Base-by-base conservation (phyloP, 2,797 vertebrate species). In the Sebastes reedi region DNA sequence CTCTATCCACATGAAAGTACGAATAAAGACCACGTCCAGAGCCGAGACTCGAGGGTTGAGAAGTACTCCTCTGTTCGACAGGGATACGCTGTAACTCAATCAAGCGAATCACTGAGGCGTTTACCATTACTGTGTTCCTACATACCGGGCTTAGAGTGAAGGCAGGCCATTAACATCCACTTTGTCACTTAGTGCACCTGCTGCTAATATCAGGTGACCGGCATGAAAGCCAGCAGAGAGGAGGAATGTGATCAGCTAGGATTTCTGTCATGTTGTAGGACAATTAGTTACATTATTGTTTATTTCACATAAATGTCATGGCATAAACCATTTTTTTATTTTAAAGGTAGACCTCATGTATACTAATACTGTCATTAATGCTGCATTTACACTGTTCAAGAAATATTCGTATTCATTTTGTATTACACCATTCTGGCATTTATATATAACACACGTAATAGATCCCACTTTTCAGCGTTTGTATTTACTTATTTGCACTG, bases 51-150 rank as follows among this genome's bases (percentile, higher is more conserved):
- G 10, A 67, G 65, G 71, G 67, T 42, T 62, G 69, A 87, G 82
- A 90, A 64, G 64, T 73, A 60, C 72, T 81, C 70, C 72, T 88
- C 79, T 89, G 83, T 89, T 90, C 69, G 13, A 81, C 59, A 20
- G 22, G 89, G 81, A 88, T 86, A 81, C 87, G 60, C 78, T 91
- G 92, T 81, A 92, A 94, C 87, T 73, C 61, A 89, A 83, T 92
- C 87, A 84, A 64, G 82, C 72, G 34, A 86, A 36, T 76, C 82
- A 83, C 70, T 61, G 34, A 85, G 70, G 72, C 80, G 18, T 85
- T 87, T 79, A 75, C 75, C 89, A 86, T 90, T 85, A 87, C 84
- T 24, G 65, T 85, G 83, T 70, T 80, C 79, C 36, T 82, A 75
- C 89, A 90, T 85, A 80, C 80, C 84, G 72, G 80, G 16, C 66